These are phyloP conservation scores for Eupithecia dodoneata DNA, from an alignment of 2,888 invertebrate genomes.

Conservation along the genomic window DNA sequence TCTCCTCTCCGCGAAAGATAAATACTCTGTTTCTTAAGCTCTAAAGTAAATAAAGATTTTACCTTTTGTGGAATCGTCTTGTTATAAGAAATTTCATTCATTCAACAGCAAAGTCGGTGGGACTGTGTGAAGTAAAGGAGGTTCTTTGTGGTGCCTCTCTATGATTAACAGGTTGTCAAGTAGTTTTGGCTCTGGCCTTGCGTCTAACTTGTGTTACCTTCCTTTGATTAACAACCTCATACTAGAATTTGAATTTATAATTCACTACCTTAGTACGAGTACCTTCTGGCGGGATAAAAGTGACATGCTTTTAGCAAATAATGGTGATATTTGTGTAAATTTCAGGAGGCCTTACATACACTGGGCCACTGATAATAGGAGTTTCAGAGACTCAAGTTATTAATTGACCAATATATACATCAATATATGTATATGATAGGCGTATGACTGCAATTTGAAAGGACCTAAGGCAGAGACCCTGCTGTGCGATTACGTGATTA, in stretches of 20 bases:
- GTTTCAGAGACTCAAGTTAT: no score
- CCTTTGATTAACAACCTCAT: conserved; percentile 14
- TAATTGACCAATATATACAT: no score
- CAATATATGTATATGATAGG: background rate
- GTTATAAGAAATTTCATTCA: background rate
- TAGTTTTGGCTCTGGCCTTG: conserved; percentile 19
- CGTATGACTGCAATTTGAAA: background rate
- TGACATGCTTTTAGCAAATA: background rate
- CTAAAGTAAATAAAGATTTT: background rate
- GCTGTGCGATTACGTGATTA: background rate
- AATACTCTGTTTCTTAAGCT: background rate
- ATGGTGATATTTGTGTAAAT: background rate
- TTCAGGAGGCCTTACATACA: background rate
- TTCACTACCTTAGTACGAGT: conserved; percentile 10
- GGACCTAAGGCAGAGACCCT: background rate
- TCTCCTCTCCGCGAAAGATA: background rate
- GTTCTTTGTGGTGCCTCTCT: conserved; percentile 20
- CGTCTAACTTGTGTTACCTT: background rate
- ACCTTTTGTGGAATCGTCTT: no score
- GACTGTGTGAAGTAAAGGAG: background rate
- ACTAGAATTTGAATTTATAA: conserved; percentile 9
- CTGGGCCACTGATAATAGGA: no score
- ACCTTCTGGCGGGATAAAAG: background rate
- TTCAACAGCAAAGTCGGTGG: background rate
- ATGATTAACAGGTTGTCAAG: conserved; percentile 15